A percentile compares a stretch with the other conserved stretches of the same genome.
phyloP scores from a whole-genome alignment of 2,113 vertebrate species.

The Falco punctatus region DNA sequence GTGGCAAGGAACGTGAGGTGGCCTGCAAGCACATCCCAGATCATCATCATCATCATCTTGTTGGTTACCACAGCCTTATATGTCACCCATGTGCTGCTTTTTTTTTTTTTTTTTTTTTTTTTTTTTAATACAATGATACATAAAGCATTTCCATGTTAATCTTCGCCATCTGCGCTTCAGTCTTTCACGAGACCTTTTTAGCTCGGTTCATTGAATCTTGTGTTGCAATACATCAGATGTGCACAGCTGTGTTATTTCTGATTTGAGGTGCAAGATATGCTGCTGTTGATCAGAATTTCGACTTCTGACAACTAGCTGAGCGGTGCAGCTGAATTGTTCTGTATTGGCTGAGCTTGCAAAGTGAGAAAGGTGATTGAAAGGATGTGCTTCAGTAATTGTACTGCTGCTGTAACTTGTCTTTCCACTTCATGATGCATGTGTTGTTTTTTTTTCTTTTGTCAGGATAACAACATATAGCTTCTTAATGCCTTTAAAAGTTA shows the following conservation, averaged over 20 bases:
- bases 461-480: constrained; percentile 80
- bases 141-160: constrained; percentile 16
- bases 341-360: constrained; percentile 54
- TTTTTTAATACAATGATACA: not conserved
- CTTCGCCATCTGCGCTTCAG: not conserved
- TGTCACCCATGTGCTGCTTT: not conserved
- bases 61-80: not conserved
- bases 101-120: not conserved
- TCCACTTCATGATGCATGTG: constrained; percentile 80
- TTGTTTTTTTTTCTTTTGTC: constrained; percentile 76
- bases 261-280: not conserved
- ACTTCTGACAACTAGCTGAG: not conserved
- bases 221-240: not conserved
- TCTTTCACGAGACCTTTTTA: not conserved
- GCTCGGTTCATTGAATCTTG: not conserved
- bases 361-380: constrained; percentile 51
- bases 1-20: not conserved
- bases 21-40: not conserved
- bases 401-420: constrained; percentile 74
- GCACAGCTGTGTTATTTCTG: not conserved
- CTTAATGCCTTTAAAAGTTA: constrained; percentile 62
- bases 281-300: not conserved
- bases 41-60: not conserved
- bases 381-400: constrained; percentile 71
- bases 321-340: constrained; percentile 53